phyloP scores from a whole-genome alignment of 2,113 vertebrate species.

The Oncorhynchus masou region DNA sequence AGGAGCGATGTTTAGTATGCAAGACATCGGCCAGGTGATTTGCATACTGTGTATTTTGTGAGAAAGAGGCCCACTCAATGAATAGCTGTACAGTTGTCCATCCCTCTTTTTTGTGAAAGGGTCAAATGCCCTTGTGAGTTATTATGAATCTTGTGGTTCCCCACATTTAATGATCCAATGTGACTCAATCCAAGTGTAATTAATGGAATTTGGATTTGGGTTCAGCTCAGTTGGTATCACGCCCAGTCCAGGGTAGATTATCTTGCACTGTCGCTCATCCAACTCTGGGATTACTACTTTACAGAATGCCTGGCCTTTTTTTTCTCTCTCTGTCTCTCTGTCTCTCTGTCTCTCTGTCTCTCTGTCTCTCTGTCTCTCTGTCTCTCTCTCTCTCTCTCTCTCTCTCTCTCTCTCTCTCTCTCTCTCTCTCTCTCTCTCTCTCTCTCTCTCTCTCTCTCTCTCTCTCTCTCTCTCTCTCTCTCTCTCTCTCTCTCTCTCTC shows the following conservation, averaged over 20 bases:
- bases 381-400: too few relatives aligned
- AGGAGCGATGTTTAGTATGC: too few relatives aligned
- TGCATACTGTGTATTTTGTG: neutral
- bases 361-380: neutral
- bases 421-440: too few relatives aligned
- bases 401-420: neutral
- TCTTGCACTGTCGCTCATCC: conserved; percentile 6
- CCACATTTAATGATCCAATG: conserved; percentile 1
- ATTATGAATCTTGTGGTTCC: neutral
- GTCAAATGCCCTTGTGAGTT: too few relatives aligned
- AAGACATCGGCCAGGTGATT: too few relatives aligned
- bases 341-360: neutral
- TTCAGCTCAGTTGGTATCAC: neutral
- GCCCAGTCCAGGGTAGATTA: conserved; percentile 9
- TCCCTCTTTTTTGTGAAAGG: too few relatives aligned
- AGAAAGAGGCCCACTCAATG: neutral
- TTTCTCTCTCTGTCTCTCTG: neutral
- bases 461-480: too few relatives aligned
- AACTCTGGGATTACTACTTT: neutral
- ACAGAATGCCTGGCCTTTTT: neutral
- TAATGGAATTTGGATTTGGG: neutral
- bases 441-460: too few relatives aligned
- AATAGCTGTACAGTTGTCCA: too few relatives aligned
- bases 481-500: too few relatives aligned
- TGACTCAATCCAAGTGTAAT: conserved; percentile 4